Evolutionary conservation across 1,140 invertebrate genomes (phyloP).

Genomic region (Drosophila dunni): DNA sequence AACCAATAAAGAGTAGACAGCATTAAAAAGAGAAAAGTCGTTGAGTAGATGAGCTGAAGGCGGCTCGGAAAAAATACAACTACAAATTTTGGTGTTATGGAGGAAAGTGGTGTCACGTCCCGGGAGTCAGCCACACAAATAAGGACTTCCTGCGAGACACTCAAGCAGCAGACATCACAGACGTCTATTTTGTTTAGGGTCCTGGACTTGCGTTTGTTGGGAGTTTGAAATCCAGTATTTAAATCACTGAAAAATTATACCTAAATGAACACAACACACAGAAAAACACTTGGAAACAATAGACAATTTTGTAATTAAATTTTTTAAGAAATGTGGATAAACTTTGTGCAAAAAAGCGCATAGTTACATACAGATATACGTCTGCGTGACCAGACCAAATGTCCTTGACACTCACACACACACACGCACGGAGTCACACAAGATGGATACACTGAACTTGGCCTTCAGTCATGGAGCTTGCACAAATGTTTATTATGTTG

Average conservation of each 20-base stretch:
- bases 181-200: background rate
- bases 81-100: conserved; percentile 5
- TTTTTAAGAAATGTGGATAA: no score
- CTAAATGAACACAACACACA: no score
- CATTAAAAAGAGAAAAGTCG: conserved; percentile 26
- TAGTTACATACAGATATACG: no score
- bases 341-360: no score
- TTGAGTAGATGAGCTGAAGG: conserved; percentile 68
- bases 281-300: no score
- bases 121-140: conserved; percentile 26
- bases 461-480: conserved; percentile 48
- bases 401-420: conserved; percentile 61
- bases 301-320: no score
- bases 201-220: no score
- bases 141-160: conserved; percentile 26
- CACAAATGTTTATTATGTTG: conserved; percentile 65
- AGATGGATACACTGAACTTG: conserved; percentile 61
- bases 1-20: conserved; percentile 75
- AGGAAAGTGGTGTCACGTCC: conserved; percentile 19
- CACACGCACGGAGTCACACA: conserved; percentile 8
- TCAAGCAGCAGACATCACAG: conserved; percentile 32
- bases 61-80: conserved; percentile 14
- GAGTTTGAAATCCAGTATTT: no score
- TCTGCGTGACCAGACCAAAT: conserved; percentile 55
- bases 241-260: no score